Conservation (phyloP, 2,113 vertebrate species). For the Talpa occidentalis region DNA sequence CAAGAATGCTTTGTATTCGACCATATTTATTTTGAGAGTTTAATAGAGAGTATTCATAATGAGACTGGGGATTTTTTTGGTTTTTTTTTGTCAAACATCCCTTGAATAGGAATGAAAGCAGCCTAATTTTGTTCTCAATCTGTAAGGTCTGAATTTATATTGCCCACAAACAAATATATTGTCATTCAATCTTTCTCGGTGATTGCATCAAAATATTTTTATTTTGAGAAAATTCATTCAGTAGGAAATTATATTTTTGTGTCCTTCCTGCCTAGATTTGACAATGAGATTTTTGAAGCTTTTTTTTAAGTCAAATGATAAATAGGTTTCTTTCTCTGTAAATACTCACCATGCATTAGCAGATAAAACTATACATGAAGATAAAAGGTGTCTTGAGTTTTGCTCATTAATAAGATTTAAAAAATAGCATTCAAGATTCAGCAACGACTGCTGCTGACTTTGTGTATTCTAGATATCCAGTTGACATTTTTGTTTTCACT, state of each 20-base stretch:
- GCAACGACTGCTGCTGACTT: not conserved
- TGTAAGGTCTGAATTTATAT: slow-evolving; percentile 41
- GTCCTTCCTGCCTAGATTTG: slow-evolving; percentile 34
- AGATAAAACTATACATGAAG: slow-evolving; percentile 3
- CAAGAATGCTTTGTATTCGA: slow-evolving; percentile 80
- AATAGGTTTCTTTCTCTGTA: not conserved
- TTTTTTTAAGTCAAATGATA: slow-evolving; percentile 37
- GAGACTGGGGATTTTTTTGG: slow-evolving; percentile 20
- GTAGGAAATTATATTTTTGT: slow-evolving; percentile 32
- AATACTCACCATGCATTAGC: not conserved
- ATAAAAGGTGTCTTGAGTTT: not conserved
- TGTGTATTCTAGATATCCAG: not conserved
- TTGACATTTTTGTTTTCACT: slow-evolving; percentile 34
- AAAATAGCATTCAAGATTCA: slow-evolving; percentile 41
- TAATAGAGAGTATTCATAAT: slow-evolving; percentile 78
- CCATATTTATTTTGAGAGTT: slow-evolving; percentile 77
- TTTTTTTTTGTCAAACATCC: not conserved
- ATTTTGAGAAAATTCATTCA: slow-evolving; percentile 30
- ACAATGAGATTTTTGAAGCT: slow-evolving; percentile 4
- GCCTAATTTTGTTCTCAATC: slow-evolving; percentile 41
- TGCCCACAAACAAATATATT: slow-evolving; percentile 20
- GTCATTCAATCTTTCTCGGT: not conserved
- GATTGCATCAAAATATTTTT: slow-evolving; percentile 22
- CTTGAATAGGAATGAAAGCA: not conserved
- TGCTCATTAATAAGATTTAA: not conserved